A percentile compares a stretch with the other conserved stretches of the same genome.
phyloP scores from a whole-genome alignment of 2,888 invertebrate species.

The Poecilobothrus nobilitatus region DNA sequence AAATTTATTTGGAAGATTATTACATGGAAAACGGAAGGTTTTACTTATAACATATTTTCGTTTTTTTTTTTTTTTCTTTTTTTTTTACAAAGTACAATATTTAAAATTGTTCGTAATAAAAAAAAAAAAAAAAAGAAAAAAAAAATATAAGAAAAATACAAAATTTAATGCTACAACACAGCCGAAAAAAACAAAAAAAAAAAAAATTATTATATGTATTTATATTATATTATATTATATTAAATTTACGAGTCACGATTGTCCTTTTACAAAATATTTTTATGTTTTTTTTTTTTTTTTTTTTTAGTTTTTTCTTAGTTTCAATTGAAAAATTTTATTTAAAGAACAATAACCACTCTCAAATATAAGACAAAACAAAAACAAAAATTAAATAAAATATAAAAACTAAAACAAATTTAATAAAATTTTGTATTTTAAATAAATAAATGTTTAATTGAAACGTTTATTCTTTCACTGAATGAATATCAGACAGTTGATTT shows the following conservation, averaged over 20 bases:
- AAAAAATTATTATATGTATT: background rate
- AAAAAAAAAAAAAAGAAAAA: background rate
- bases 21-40: background rate
- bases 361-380: too few species aligned
- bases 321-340: background rate
- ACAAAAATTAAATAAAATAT: too few species aligned
- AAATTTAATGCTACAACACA: background rate
- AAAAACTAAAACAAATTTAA: too few species aligned
- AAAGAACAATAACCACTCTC: background rate
- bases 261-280: slow-evolving; percentile 8
- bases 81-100: too few species aligned
- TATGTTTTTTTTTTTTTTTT: background rate
- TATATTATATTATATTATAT: background rate
- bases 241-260: slow-evolving; percentile 10
- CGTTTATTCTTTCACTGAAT: too few species aligned
- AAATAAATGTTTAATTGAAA: too few species aligned
- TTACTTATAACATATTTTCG: too few species aligned
- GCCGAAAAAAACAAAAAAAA: background rate
- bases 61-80: too few species aligned
- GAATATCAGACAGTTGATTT: too few species aligned
- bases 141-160: background rate
- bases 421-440: too few species aligned
- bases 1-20: slow-evolving; percentile 6
- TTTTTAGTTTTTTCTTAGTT: background rate
- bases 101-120: background rate